Base-by-base conservation (phyloP, 2,797 vertebrate genomes). In the Furcifer pardalis region DNA sequence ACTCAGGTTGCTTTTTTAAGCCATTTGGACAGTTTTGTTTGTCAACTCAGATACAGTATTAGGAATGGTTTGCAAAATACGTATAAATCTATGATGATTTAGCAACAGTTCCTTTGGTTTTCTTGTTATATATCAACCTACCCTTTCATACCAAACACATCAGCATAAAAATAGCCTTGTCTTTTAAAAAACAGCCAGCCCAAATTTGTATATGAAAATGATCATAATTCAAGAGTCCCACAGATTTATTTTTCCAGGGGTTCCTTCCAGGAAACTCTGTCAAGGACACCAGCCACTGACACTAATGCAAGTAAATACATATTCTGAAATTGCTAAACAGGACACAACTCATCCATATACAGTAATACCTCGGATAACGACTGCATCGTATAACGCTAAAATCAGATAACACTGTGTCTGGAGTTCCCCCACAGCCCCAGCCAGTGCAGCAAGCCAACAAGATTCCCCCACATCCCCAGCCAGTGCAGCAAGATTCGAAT, bases 31-130 rank as follows among this genome's bases (percentile, higher is more conserved):
- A 59, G 37, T 77, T 77, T 66, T 68, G 23, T 37, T 19, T 30
- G 21, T 65, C 66, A 77, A 35, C 35, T 77, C 60, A 83, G 42
- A 68, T 42, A n/a, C n/a, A n/a, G n/a, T n/a, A 37, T 83, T 76
- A 56, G 30, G 30, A 84, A 23, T 78, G 52, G 78, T 69, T 84
- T 69, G 77, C 25, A 62, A 12, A 23, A 10, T 13, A 44, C 32
- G 76, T 66, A 71, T 78, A 84, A 84, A 84, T 32, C 82, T 17
- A 77, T 77, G 63, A 60, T 78, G 40, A 72, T 82, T 62, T 82
- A 19, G 60, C 27, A 42, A n/a, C 3, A 15, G 52, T 25, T 44
- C 23, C 17, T 71, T 77, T 27, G 21, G 37, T 69, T 59, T 84
- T 56, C 63, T 42, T 52, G 68, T 68, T 68, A 69, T 25, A 84